These are phyloP conservation scores for Dendrocincla tyrannina DNA, from an alignment of 2,797 vertebrate genomes.

Conservation along the genomic window DNA sequence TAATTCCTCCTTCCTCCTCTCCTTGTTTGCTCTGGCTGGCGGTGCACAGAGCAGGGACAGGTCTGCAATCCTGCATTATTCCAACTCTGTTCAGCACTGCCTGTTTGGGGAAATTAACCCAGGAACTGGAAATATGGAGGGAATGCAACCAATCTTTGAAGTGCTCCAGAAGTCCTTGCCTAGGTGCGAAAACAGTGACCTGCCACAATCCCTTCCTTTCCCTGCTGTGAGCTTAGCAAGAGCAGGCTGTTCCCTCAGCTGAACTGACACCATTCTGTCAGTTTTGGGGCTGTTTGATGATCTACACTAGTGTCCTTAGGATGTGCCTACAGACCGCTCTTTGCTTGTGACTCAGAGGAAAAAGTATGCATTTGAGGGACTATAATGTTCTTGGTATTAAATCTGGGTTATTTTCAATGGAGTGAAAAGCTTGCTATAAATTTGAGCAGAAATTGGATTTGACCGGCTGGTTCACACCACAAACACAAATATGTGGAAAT, in stretches of 20 bases:
- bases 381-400: not conserved
- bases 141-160: not conserved
- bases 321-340: conserved; percentile 15
- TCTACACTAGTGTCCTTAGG: not conserved
- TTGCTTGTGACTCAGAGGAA: conserved; percentile 11
- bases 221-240: conserved; percentile 9
- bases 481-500: not conserved
- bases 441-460: not conserved
- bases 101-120: not conserved
- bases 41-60: not conserved
- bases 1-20: conserved; percentile 24
- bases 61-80: not conserved
- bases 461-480: not conserved
- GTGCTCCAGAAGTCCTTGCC: not conserved
- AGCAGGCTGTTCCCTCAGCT: conserved; percentile 14
- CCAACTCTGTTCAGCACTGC: not conserved
- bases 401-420: not conserved
- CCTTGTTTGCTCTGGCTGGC: not conserved
- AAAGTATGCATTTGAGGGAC: not conserved
- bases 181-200: not conserved
- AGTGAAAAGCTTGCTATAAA: not conserved
- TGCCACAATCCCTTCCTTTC: not conserved
- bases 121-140: fast-evolving
- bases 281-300: conserved; percentile 2
- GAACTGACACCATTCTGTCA: conserved; percentile 54